These are phyloP conservation scores for Cephus rjabovi DNA, from an alignment of 2,888 invertebrate species.

Conservation along the genomic window DNA sequence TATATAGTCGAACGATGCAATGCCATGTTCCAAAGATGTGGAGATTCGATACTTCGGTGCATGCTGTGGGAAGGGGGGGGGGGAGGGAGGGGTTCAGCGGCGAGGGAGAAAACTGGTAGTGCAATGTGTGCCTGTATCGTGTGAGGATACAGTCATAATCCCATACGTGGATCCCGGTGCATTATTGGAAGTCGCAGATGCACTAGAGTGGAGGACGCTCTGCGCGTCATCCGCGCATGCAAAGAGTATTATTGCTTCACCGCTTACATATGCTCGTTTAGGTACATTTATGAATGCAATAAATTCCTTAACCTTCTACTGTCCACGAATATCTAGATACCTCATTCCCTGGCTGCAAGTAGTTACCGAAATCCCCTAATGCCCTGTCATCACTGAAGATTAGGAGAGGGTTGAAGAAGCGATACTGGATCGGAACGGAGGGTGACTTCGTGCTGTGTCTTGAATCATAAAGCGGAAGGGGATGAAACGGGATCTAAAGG, in stretches of 20 bases:
- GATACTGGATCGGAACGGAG: not conserved
- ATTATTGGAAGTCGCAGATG: slow-evolving; percentile 37
- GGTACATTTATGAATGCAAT: not conserved
- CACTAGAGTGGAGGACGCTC: slow-evolving; percentile 21
- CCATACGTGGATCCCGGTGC: slow-evolving; percentile 30
- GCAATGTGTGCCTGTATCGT: not conserved
- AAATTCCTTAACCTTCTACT: not conserved
- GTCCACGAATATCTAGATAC: not conserved
- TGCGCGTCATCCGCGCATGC: slow-evolving; percentile 8
- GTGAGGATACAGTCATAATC: slow-evolving; percentile 26
- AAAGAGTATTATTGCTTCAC: slow-evolving; percentile 17
- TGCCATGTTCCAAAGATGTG: too few species aligned
- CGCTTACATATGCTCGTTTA: not conserved
- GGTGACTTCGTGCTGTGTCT: not conserved
- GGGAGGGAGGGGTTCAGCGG: too few species aligned
- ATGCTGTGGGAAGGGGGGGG: too few species aligned
- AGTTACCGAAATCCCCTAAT: too few species aligned
- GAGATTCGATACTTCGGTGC: too few species aligned
- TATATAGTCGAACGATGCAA: slow-evolving; percentile 14
- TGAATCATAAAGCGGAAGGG: too few species aligned
- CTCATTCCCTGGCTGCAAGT: too few species aligned
- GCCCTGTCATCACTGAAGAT: not conserved
- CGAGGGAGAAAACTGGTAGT: too few species aligned
- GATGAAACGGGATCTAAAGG: too few species aligned
- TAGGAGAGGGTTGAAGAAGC: not conserved